Base-by-base conservation (phyloP, 2,113 vertebrate genomes). In the Atlantisia rogersi region DNA sequence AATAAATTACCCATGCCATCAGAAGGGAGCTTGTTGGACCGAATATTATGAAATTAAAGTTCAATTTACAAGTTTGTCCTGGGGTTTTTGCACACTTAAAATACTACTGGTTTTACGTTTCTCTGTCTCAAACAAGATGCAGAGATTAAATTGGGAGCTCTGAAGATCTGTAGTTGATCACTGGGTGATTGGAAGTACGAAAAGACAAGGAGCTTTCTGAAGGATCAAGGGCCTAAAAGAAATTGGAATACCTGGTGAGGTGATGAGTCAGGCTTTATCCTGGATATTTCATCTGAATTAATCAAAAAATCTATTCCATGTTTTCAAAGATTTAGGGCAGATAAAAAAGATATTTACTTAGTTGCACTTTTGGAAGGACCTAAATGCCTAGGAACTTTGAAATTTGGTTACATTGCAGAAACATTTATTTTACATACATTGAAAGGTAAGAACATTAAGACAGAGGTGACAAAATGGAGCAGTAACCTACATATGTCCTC, bases 361-460 rank as follows among this genome's bases (percentile, higher is more conserved):
- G 28, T 2, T 16, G 8, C 12, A 42, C 55, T 85, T 93, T 71
- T 39, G 79, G 90, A 95, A 95, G 82, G 4, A 64, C 9, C 11
- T 53, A 58, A 59, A 53, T 32, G 15, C 15, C 7, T n/a, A 6
- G 3, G 8, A 32, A 12, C 19, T 82, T 75, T 37, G 46, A 80
- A 80, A 17, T 59, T 55, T 40, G 10, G 6, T 67, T 82, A 42
- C 9, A 16, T 29, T 71, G 58, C 60, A 44, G 26, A 70, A 81
- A 62, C 0, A 0, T 6, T 3, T 11, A 19, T 8, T 35, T 90
- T 48, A 24, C 31, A 18, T 4, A 6, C 12, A 39, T 2, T 44
- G 25, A 70, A 39, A 31, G 18, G 6, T 22, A 80, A 74, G 12
- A 4, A 63, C 9, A 3, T 50, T 62, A 81, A 70, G 9, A 24